A percentile compares a stretch with the other conserved stretches of the same genome.
These are phyloP conservation scores for Pseudomyrmex gracilis DNA, from an alignment of 1,140 invertebrate species.

Conservation along the genomic window DNA sequence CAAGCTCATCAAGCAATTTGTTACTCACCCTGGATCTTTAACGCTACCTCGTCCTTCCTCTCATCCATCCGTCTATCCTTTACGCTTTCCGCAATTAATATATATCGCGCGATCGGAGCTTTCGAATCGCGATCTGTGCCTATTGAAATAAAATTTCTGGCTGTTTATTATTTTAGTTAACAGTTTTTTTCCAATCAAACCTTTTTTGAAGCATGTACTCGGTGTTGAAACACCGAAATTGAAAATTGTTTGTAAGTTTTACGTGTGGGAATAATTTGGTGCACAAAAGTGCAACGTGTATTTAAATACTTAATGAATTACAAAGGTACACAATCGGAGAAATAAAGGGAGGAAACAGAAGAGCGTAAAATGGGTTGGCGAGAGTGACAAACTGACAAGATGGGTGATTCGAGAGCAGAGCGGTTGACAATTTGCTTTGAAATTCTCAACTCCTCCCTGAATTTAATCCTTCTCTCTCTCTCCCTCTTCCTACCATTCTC, in stretches of 20 bases:
- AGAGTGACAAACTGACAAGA: slow-evolving; percentile 25
- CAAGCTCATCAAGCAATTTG: slow-evolving; percentile 60
- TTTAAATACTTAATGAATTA: background rate
- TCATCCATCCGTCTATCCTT: slow-evolving; percentile 48
- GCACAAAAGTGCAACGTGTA: no score
- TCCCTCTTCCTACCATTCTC: slow-evolving; percentile 38
- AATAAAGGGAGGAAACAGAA: background rate
- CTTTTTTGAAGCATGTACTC: no score
- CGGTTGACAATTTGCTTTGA: slow-evolving; percentile 74
- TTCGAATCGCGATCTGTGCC: slow-evolving; percentile 6
- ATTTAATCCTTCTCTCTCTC: slow-evolving; percentile 22
- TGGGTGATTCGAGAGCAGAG: slow-evolving; percentile 63
- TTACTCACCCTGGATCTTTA: slow-evolving; percentile 64
- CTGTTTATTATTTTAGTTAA: slow-evolving; percentile 50
- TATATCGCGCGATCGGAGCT: slow-evolving; percentile 17
- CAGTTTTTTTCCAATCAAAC: background rate
- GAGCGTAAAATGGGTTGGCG: background rate
- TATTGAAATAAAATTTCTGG: slow-evolving; percentile 43
- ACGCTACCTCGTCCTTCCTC: slow-evolving; percentile 57
- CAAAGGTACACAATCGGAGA: background rate
- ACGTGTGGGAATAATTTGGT: no score
- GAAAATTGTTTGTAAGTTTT: no score
- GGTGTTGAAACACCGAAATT: no score
- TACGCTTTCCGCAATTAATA: slow-evolving; percentile 14
- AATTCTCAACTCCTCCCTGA: slow-evolving; percentile 44